phyloP scores from a whole-genome alignment of 2,797 vertebrate genomes.

The Gymnothorax javanicus region DNA sequence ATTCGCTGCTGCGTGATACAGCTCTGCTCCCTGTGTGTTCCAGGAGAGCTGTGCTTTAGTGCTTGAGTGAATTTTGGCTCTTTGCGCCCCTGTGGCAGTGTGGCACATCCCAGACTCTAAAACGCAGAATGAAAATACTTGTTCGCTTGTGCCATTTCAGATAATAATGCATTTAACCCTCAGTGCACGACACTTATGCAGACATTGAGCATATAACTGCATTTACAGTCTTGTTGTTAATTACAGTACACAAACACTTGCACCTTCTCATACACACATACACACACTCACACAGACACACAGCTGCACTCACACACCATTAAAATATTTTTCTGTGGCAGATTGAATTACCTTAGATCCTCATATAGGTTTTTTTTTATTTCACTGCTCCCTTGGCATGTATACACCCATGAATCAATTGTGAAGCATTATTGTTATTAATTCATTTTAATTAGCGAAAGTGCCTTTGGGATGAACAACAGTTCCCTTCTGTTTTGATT shows the following conservation, averaged over 20 bases:
- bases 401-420: background rate
- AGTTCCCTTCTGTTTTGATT: background rate
- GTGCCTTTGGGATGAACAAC: background rate
- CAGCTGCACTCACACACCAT: background rate
- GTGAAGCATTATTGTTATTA: background rate
- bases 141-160: too few relatives aligned
- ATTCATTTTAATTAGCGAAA: background rate
- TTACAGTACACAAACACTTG: background rate
- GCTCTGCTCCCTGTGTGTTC: conserved; percentile 57
- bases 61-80: conserved; percentile 29
- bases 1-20: conserved; percentile 42
- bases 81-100: background rate
- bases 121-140: background rate
- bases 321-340: background rate
- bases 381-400: background rate
- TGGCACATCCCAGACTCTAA: background rate
- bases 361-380: background rate
- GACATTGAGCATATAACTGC: background rate
- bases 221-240: background rate
- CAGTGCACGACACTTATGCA: too few relatives aligned
- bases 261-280: too few relatives aligned
- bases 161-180: too few relatives aligned
- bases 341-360: background rate
- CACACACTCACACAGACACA: background rate
- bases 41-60: conserved; percentile 39